Evolutionary conservation across 2,888 invertebrate species (phyloP).

Genomic region (Scrobipalpa costella): DNA sequence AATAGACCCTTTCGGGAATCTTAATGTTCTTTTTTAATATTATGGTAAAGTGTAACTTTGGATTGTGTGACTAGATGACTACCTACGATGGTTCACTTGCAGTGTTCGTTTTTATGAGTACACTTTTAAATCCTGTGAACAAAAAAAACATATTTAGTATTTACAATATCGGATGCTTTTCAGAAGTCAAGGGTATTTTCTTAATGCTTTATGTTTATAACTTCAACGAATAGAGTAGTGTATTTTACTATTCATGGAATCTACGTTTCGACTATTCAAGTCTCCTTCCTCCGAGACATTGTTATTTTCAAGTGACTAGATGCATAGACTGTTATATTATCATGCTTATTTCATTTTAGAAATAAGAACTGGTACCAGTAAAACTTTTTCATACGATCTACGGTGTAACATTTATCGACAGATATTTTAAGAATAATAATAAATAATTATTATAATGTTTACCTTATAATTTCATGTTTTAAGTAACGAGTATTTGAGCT

Average conservation of each 20-base stretch:
- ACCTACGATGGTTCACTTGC: conserved; percentile 29
- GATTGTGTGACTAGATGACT: conserved; percentile 41
- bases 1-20: conserved; percentile 29
- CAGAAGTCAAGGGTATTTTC: background rate
- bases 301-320: conserved; percentile 9
- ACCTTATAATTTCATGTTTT: conserved; percentile 35
- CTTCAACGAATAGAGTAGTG: background rate
- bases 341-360: no score
- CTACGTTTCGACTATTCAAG: background rate
- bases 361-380: no score
- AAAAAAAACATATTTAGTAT: conserved; percentile 18
- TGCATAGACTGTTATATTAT: no score
- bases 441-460: no score
- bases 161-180: background rate
- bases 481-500: conserved; percentile 53
- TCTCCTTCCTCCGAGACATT: background rate
- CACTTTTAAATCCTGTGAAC: conserved; percentile 31
- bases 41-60: conserved; percentile 34
- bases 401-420: no score
- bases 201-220: background rate
- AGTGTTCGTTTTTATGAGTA: conserved; percentile 25
- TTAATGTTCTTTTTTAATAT: conserved; percentile 29
- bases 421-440: no score
- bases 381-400: no score
- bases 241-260: background rate